Base-by-base conservation (phyloP, 1,140 invertebrate genomes). In the Scaptomyza graminum region DNA sequence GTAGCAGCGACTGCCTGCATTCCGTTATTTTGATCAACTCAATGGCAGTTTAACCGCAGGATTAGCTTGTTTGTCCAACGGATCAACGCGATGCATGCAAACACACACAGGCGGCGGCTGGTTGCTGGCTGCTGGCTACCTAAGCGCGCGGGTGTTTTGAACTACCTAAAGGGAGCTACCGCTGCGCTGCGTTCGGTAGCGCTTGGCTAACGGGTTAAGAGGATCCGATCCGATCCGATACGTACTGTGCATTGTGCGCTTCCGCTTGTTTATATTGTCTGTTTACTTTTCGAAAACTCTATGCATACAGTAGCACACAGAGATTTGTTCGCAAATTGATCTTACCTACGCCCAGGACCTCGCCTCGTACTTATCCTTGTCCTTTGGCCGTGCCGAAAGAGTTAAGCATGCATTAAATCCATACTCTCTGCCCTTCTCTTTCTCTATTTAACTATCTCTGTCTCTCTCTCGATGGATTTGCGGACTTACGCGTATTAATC, bases 31-130 rank as follows among this genome's bases (percentile, higher is more conserved):
- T 88, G 79, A 88, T 88, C 56, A 49, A 88, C 85, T 89, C 85
- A 90, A 89, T 89, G 85, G 85, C 80, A 90, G 85, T 90, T 89
- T 89, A 89, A 89, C 85, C 85, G 80, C 85, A 89, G 85, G 87
- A 89, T 89, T 90, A 89, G 85, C 85, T 73, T 89, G 85, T 89
- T 89, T 90, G 84, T 79, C 55, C 73, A 83, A 67, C 76, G 79
- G 84, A 89, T 89, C 84, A 88, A 68, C 74, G 76, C 84, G 55
- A 41, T 55, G 64, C 76, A 69, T 78, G 80, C 84, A 89, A 89
- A 89, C 84, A 88, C 57, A 52, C 51, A 66, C 84, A 84, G 62
- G 49, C 39, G 31, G 43, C n/a, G n/a, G n/a, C n/a, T n/a, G n/a
- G n/a, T n/a, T n/a, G n/a, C n/a, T n/a, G n/a, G n/a, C n/a, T n/a